These are phyloP conservation scores for Chloroceryle aenea DNA, from an alignment of 2,113 vertebrate species.

Conservation along the genomic window DNA sequence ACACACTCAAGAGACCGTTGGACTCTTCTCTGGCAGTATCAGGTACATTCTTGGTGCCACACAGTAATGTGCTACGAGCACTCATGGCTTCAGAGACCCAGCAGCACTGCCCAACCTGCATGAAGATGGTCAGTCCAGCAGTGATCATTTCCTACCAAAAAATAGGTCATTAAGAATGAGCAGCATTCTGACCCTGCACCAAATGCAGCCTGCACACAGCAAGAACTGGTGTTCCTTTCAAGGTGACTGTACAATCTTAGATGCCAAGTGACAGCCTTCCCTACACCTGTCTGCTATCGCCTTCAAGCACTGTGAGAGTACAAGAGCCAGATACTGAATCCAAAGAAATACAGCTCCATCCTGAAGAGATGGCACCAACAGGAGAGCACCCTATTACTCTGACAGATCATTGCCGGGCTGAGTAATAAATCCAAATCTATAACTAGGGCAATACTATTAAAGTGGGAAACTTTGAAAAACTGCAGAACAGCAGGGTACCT, in stretches of 20 bases:
- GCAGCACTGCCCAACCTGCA: not conserved
- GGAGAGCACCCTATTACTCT: not conserved
- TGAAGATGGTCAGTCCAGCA: not conserved
- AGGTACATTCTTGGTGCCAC: not conserved
- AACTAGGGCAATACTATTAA: not conserved
- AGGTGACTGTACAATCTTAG: not conserved
- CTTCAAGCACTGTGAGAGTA: not conserved
- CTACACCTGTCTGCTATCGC: not conserved
- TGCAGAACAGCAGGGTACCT: not conserved
- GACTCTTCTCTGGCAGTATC: not conserved
- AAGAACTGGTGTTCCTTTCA: not conserved
- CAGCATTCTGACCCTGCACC: not conserved
- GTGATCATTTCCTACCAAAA: not conserved
- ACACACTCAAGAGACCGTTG: not conserved
- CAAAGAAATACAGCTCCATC: conserved; percentile 11
- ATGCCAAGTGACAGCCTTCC: not conserved
- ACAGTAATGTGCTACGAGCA: rapidly evolving
- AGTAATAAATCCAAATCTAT: not conserved
- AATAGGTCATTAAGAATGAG: not conserved
- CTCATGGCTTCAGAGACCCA: not conserved
- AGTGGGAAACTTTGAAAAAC: not conserved
- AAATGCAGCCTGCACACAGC: not conserved
- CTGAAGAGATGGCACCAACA: not conserved
- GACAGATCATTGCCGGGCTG: not conserved
- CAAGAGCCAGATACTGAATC: not conserved